Conservation (phyloP, 2,797 vertebrate genomes). For the Malurus splendens region DNA sequence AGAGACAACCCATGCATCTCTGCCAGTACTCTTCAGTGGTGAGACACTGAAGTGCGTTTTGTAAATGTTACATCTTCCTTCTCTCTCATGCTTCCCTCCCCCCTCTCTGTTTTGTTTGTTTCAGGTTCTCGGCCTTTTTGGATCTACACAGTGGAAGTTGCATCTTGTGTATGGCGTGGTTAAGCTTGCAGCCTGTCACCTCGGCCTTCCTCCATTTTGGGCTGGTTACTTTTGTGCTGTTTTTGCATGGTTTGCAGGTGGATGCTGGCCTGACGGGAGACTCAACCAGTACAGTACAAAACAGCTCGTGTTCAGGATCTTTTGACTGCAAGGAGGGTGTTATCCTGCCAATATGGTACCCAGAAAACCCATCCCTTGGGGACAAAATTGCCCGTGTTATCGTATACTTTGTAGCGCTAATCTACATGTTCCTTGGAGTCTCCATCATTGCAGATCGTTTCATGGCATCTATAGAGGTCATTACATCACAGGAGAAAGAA, state of each 20-base stretch:
- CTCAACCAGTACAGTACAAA: conserved; percentile 75
- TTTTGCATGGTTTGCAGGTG: conserved; percentile 77
- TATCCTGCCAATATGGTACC: conserved; percentile 98
- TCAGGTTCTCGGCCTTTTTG: conserved; percentile 77
- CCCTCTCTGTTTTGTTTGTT: conserved; percentile 69
- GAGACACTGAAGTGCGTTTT: conserved; percentile 26
- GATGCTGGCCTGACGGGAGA: conserved; percentile 84
- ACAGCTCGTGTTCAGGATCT: conserved; percentile 84
- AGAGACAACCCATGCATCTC: conserved; percentile 41
- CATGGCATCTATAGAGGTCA: conserved; percentile 98
- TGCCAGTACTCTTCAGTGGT: conserved; percentile 25
- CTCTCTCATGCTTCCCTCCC: conserved; percentile 64
- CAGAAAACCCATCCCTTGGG: conserved; percentile 95
- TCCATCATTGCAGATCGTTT: conserved; percentile 98
- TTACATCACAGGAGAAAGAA: conserved; percentile 96
- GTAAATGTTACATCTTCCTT: conserved; percentile 37
- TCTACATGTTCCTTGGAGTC: conserved; percentile 98
- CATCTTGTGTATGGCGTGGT: conserved; percentile 94
- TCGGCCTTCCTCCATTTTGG: conserved; percentile 92
- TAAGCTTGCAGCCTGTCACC: conserved; percentile 85
- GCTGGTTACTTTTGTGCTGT: conserved; percentile 81
- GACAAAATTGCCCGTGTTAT: conserved; percentile 98
- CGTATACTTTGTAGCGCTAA: conserved; percentile 96
- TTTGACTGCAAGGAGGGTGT: conserved; percentile 89
- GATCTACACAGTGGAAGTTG: conserved; percentile 75